Conservation (phyloP, 2,888 invertebrate genomes). For the Drosophila melanocephala region DNA sequence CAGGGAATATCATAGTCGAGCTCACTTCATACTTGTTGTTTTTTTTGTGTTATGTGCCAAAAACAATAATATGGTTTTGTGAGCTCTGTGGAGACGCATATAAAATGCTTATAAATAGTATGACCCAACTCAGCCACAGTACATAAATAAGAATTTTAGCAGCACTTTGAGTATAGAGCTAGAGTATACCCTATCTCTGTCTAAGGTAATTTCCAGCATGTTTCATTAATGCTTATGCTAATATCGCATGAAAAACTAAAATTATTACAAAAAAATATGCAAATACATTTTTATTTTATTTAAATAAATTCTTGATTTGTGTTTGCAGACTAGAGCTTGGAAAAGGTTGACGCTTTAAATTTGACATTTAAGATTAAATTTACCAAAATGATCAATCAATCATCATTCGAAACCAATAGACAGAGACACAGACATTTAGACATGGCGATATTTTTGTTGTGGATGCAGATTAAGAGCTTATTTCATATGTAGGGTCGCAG, state of each 20-base stretch:
- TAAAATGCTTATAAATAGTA: slow-evolving; percentile 45
- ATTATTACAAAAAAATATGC: not conserved
- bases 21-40: not conserved
- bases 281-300: not conserved
- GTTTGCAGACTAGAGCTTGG: not conserved
- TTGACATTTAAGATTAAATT: not conserved
- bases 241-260: no score
- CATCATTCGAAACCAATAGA: not conserved
- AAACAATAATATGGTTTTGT: slow-evolving; percentile 32
- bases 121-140: not conserved
- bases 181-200: not conserved
- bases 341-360: not conserved
- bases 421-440: not conserved
- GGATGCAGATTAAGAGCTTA: not conserved
- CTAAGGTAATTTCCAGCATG: not conserved
- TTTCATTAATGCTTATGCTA: not conserved
- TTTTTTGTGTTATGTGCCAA: not conserved
- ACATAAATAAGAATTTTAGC: not conserved
- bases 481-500: not conserved
- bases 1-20: not conserved
- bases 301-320: not conserved
- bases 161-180: not conserved
- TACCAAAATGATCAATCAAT: not conserved
- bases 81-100: slow-evolving; percentile 28
- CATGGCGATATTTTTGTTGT: not conserved